Percentiles rank a stretch among this genome's conserved stretches.
Evolutionary conservation across 2,888 invertebrate species (phyloP).

Genomic region (Cinara cedri): DNA sequence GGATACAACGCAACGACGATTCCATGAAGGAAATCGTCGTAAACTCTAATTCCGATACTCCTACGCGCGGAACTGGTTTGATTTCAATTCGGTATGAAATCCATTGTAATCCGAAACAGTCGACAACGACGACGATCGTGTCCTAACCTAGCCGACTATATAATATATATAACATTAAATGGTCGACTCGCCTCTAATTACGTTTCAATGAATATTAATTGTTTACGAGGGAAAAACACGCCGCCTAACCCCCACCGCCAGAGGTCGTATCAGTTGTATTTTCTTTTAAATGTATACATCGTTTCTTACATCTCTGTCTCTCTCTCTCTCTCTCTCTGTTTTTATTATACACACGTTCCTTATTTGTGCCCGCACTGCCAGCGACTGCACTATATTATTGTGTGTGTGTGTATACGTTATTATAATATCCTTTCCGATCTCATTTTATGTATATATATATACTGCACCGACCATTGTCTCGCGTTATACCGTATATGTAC

Average conservation of each 20-base stretch:
- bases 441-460: no score
- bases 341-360: slow-evolving; percentile 1
- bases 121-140: neutral
- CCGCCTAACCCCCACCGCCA: neutral
- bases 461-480: neutral
- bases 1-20: no score
- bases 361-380: neutral
- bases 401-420: neutral
- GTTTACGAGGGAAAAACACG: neutral
- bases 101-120: slow-evolving; percentile 25
- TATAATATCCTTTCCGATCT: no score
- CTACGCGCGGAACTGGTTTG: neutral
- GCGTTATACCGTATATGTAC: neutral
- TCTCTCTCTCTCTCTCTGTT: slow-evolving; percentile 7
- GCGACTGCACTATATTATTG: neutral
- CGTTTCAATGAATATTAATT: slow-evolving; percentile 27
- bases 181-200: slow-evolving; percentile 19
- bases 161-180: neutral
- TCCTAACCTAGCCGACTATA: neutral
- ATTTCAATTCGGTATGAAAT: neutral
- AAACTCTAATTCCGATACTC: neutral
- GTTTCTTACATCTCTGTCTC: slow-evolving; percentile 31
- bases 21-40: neutral
- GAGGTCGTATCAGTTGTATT: neutral
- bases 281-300: no score